Conservation (phyloP, 2,888 invertebrate genomes). For the Lagria hirta region DNA sequence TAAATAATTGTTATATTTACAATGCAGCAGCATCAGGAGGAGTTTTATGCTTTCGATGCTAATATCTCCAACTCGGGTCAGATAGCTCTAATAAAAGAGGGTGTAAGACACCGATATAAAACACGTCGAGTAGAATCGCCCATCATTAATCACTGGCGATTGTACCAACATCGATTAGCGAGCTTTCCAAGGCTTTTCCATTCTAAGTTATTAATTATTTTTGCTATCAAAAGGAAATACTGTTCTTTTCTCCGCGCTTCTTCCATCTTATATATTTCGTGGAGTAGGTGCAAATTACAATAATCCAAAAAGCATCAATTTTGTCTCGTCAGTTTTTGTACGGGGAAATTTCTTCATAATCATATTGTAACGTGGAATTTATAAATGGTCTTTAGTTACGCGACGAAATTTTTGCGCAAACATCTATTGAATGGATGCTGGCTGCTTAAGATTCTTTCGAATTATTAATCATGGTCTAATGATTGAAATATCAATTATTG, state of each 20-base stretch:
- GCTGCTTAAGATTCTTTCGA: too few species aligned
- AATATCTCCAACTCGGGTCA: constrained; percentile 27
- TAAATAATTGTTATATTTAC: too few species aligned
- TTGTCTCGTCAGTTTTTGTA: constrained; percentile 39
- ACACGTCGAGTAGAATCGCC: constrained; percentile 25
- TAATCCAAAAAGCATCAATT: constrained; percentile 42
- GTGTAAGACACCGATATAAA: constrained; percentile 23
- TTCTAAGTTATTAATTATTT: constrained; percentile 51
- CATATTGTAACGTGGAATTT: constrained; percentile 31
- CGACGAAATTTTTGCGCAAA: constrained; percentile 35
- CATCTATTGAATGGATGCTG: constrained; percentile 39
- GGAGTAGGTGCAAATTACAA: constrained; percentile 46
- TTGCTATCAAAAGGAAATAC: constrained; percentile 46
- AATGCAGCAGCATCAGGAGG: too few species aligned
- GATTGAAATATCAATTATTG: too few species aligned
- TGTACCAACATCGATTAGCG: constrained; percentile 52
- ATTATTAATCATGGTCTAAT: too few species aligned
- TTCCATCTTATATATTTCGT: constrained; percentile 39
- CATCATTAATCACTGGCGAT: constrained; percentile 51
- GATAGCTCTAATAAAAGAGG: constrained; percentile 23
- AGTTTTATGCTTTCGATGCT: too few species aligned
- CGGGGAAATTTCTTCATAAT: constrained; percentile 30
- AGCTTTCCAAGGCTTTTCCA: constrained; percentile 32
- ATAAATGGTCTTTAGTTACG: constrained; percentile 29
- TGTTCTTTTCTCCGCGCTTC: constrained; percentile 38